Evolutionary conservation across 2,113 vertebrate species (phyloP), one percentile per base, ranked within the genome.

Genomic region (Cacatua alba): DNA sequence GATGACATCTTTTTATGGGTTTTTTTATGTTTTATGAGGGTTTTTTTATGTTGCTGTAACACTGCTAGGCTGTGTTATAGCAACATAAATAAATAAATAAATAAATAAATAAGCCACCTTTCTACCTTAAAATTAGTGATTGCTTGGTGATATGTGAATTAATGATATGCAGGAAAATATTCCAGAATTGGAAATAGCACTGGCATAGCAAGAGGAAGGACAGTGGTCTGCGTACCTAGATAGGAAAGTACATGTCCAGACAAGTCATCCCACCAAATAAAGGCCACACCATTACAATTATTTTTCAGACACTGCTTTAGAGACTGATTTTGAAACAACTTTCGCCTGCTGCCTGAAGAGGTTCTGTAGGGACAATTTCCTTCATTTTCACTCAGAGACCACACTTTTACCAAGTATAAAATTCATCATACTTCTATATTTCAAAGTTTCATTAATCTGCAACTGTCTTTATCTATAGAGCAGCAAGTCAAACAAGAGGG

Each of bases 261-360:
- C 55, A 76, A 69, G 28, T 90, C 79, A 43, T 37, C 59, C 33
- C 53, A 77, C 35, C 59, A 85, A 69, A 43, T 14, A 62, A 86
- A 95, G 35, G 78, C 53, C 70, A 92, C 26, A 79, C 31, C 17
- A 90, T 57, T 31, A 74, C 80, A 83, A 82, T 28, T 4, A 72
- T 67, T 93, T 92, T 88, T 74, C 68, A 94, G 55, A 48, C 77
- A 69, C 4, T 1, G 13, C 31, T 85, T 91, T 82, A 86, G 63
- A 88, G 48, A 82, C n/a, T 44, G 48, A 95, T 92, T 95, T 94
- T 90, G 57, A 87, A 95, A 82, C 43, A 69, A 33, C 41, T 85
- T 76, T 86, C 63, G 74, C 31, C 23, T 23, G 26, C 75, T 62
- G 43, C 48, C 63, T 49, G 23, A 92, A 90, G 19, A 41, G 31